A percentile compares a stretch with the other conserved stretches of the same genome.
Conservation (phyloP, 1,140 invertebrate genomes). For the Achatina immaculata region DNA sequence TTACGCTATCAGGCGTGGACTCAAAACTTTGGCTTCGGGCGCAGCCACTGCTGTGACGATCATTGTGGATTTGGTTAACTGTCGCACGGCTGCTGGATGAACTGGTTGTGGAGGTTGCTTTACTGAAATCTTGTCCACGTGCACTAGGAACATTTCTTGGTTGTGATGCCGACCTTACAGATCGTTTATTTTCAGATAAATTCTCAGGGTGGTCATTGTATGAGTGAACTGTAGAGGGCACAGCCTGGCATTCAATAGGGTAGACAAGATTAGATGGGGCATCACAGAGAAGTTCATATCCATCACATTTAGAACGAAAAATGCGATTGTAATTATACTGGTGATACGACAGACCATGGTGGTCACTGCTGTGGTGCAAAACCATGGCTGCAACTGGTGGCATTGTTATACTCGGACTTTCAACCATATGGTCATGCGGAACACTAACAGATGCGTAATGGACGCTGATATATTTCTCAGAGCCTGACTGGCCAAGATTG, state of each 20-base stretch:
- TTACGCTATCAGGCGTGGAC: slow-evolving; percentile 45
- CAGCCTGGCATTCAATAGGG: slow-evolving; percentile 31
- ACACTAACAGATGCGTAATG: slow-evolving; percentile 50
- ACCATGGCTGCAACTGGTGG: slow-evolving; percentile 42
- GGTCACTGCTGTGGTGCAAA: slow-evolving; percentile 38
- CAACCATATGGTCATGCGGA: slow-evolving; percentile 33
- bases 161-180: slow-evolving; percentile 6
- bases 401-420: slow-evolving; percentile 21
- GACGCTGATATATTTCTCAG: slow-evolving; percentile 60
- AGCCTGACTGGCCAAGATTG: slow-evolving; percentile 52
- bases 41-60: slow-evolving; percentile 41
- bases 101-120: slow-evolving; percentile 53
- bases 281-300: neutral
- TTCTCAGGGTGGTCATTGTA: slow-evolving; percentile 50
- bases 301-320: neutral
- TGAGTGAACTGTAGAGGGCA: slow-evolving; percentile 43
- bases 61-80: slow-evolving; percentile 37
- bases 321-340: slow-evolving; percentile 13
- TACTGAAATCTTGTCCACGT: slow-evolving; percentile 57
- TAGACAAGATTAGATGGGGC: neutral
- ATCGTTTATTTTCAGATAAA: neutral
- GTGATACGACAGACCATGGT: neutral
- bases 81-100: slow-evolving; percentile 51
- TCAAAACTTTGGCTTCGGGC: slow-evolving; percentile 64
- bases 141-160: slow-evolving; percentile 39